Conservation (phyloP, 2,797 vertebrate genomes). For the Anabacerthia variegaticeps region DNA sequence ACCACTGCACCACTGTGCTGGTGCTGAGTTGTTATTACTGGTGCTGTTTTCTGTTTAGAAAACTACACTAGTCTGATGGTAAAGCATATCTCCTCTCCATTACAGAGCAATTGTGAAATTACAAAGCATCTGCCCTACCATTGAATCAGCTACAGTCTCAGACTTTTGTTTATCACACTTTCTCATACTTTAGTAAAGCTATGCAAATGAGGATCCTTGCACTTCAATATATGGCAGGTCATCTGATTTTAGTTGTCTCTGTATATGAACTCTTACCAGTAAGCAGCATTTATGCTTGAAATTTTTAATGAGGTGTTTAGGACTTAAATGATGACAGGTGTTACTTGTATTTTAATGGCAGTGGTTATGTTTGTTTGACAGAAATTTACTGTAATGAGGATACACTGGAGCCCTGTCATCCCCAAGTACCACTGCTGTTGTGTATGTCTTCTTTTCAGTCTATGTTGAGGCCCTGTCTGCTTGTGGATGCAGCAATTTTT, state of each 20-base stretch:
- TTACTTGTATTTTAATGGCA: background rate
- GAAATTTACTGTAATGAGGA: background rate
- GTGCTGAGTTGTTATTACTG: background rate
- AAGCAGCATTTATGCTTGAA: background rate
- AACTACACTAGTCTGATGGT: background rate
- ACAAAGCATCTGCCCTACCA: background rate
- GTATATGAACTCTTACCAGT: background rate
- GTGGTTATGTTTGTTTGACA: background rate
- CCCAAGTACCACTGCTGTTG: background rate
- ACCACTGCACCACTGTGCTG: background rate
- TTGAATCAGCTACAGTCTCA: background rate
- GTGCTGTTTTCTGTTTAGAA: background rate
- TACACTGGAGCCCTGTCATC: background rate
- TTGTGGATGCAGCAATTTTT: background rate
- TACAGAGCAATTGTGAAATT: background rate
- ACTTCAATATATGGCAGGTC: background rate
- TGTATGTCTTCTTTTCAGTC: background rate
- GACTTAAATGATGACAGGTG: background rate
- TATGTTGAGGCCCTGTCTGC: background rate
- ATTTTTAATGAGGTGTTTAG: background rate
- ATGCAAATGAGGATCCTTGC: background rate
- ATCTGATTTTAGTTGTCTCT: background rate
- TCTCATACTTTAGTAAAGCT: background rate
- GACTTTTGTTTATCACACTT: background rate
- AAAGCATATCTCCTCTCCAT: background rate